A percentile compares a stretch with the other conserved stretches of the same genome.
These are phyloP conservation scores for Drosophila eohydei DNA, from an alignment of 2,888 invertebrate genomes.

Conservation along the genomic window DNA sequence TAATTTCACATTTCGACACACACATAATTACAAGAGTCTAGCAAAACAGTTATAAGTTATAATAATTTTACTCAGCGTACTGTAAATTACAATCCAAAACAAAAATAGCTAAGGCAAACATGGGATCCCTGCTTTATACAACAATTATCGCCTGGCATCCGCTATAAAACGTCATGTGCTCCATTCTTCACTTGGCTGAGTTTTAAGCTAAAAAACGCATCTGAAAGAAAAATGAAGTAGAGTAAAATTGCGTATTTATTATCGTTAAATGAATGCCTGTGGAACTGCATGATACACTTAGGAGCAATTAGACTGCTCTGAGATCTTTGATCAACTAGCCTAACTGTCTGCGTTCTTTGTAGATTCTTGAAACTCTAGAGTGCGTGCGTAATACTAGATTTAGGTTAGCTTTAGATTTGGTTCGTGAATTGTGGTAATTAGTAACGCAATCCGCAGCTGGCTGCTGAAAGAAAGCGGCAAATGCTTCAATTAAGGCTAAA, in stretches of 20 bases:
- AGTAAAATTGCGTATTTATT: conserved; percentile 52
- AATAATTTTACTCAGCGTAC: conserved; percentile 32
- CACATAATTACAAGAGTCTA: conserved; percentile 31
- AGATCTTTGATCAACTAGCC: conserved; percentile 48
- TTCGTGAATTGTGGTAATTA: conserved; percentile 55
- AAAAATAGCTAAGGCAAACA: conserved; percentile 4
- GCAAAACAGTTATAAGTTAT: conserved; percentile 46
- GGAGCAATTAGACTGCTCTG: conserved; percentile 38
- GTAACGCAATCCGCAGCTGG: conserved; percentile 25
- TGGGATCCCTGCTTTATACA: conserved; percentile 30
- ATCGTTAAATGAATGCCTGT: conserved; percentile 46
- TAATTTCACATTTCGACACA: conserved; percentile 40
- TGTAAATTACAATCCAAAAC: conserved; percentile 44
- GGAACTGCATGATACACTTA: conserved; percentile 23
- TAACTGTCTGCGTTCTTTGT: conserved; percentile 55
- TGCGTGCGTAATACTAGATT: conserved; percentile 60
- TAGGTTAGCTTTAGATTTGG: conserved; percentile 57
- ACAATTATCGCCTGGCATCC: conserved; percentile 57
- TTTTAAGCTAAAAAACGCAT: conserved; percentile 36
- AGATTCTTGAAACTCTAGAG: conserved; percentile 15
- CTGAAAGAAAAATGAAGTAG: not conserved
- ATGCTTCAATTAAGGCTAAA: conserved; percentile 53
- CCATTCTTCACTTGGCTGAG: conserved; percentile 65
- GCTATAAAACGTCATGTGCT: conserved; percentile 41
- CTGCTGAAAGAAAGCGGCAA: conserved; percentile 36